These are phyloP conservation scores for Papilio dardanus DNA, from an alignment of 1,140 invertebrate genomes.

Conservation along the genomic window DNA sequence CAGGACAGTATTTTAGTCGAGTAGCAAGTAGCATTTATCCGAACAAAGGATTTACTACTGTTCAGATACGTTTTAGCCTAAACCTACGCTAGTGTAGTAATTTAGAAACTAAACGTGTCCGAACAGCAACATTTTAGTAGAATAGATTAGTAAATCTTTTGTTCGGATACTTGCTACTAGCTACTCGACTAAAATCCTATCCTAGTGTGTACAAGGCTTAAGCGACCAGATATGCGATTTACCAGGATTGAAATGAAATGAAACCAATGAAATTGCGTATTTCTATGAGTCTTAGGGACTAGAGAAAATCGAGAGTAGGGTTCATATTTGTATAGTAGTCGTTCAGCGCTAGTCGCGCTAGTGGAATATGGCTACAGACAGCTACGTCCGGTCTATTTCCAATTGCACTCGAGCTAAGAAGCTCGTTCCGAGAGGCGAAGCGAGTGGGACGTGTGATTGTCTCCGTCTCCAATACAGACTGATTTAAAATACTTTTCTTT, in stretches of 20 bases:
- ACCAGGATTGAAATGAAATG: too few species aligned
- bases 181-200: too few species aligned
- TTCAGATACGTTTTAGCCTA: too few species aligned
- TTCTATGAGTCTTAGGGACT: neutral
- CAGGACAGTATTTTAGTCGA: too few species aligned
- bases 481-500: slow-evolving; percentile 4
- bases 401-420: slow-evolving; percentile 7
- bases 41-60: too few species aligned
- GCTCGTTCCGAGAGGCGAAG: neutral
- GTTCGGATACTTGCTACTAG: too few species aligned
- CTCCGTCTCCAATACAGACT: neutral
- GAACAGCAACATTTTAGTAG: too few species aligned
- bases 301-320: neutral
- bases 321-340: neutral
- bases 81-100: too few species aligned
- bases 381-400: slow-evolving; percentile 11
- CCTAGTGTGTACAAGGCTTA: neutral
- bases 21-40: too few species aligned
- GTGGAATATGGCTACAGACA: neutral
- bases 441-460: slow-evolving; percentile 6
- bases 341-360: neutral
- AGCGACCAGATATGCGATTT: neutral
- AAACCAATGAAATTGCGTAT: neutral
- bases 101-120: too few species aligned
- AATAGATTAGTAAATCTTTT: too few species aligned